Evolutionary conservation across 1,140 invertebrate species (phyloP).

Genomic region (Zaprionus inermis): DNA sequence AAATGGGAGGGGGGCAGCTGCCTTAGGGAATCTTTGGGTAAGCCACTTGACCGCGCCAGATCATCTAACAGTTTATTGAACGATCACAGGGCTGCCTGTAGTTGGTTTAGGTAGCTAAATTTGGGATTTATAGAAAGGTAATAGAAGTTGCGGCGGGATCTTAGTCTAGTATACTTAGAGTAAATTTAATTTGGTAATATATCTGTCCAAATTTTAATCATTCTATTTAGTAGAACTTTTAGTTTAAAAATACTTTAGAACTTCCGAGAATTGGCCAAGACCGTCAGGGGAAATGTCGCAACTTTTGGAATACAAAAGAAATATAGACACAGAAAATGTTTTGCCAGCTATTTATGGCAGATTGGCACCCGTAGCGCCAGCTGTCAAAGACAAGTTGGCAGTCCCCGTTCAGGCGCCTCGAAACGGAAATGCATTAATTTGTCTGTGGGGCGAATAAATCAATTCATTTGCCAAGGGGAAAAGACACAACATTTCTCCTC

Average conservation of each 20-base stretch:
- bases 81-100: conserved; percentile 30
- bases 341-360: conserved; percentile 9
- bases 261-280: conserved; percentile 26
- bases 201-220: not conserved
- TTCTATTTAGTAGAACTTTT: not conserved
- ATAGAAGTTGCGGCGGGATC: not conserved
- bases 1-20: too few relatives aligned
- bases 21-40: conserved; percentile 12
- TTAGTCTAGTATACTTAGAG: not conserved
- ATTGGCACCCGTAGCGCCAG: conserved; percentile 28
- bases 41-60: conserved; percentile 23
- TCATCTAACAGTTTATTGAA: conserved; percentile 55
- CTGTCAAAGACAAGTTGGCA: conserved; percentile 48
- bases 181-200: not conserved
- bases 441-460: conserved; percentile 69
- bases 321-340: conserved; percentile 9
- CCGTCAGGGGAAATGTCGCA: conserved; percentile 24
- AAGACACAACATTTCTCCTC: conserved; percentile 23
- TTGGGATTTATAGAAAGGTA: not conserved
- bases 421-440: conserved; percentile 75
- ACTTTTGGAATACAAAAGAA: not conserved
- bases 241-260: not conserved
- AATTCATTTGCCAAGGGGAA: conserved; percentile 54
- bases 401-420: conserved; percentile 40
- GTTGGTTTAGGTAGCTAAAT: not conserved